Percentiles rank a stretch among this genome's conserved stretches.
Conservation (phyloP, 2,113 vertebrate genomes). For the Phainopepla nitens region DNA sequence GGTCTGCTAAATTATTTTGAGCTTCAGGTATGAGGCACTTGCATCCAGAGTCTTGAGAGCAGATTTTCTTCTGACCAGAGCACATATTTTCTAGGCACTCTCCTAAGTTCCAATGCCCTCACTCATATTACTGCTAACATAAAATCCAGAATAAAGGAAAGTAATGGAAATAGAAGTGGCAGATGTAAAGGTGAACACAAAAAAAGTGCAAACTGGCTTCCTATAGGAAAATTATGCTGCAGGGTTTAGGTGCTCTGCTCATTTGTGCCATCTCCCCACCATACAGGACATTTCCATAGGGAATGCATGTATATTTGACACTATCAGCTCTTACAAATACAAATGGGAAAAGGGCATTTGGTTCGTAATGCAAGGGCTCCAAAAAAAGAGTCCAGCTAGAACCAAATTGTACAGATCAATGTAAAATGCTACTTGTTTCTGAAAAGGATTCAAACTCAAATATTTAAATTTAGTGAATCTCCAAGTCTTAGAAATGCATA, state of each 20-base stretch:
- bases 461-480: not conserved
- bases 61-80: not conserved
- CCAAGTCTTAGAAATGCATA: not conserved
- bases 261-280: not conserved
- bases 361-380: not conserved
- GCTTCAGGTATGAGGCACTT: not conserved
- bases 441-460: not conserved
- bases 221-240: not conserved
- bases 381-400: not conserved
- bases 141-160: not conserved
- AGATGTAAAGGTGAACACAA: not conserved
- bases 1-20: not conserved
- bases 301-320: accelerated
- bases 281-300: not conserved
- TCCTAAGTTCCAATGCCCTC: not conserved
- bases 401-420: not conserved
- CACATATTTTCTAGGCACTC: not conserved
- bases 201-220: not conserved
- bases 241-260: not conserved
- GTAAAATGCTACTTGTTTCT: not conserved
- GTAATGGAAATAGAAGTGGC: not conserved
- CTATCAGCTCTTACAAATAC: not conserved
- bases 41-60: not conserved
- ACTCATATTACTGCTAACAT: not conserved
- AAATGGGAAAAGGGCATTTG: not conserved